These are phyloP conservation scores for Sarcophaga variegata DNA, from an alignment of 2,888 invertebrate species.

Conservation along the genomic window DNA sequence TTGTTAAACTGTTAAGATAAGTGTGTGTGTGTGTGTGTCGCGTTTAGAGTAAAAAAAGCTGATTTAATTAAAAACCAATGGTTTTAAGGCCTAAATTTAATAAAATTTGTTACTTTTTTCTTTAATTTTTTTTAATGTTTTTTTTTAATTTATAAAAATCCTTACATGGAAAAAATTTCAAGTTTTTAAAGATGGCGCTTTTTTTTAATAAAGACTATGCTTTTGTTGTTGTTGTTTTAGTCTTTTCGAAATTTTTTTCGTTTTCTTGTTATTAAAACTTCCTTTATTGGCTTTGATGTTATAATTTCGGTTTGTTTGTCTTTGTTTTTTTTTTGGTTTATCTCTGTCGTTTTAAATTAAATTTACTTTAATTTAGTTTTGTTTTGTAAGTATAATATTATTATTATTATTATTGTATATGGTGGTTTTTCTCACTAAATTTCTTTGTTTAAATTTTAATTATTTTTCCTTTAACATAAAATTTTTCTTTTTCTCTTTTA, in stretches of 20 bases:
- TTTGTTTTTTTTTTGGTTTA: conserved; percentile 62
- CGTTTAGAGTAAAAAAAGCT: neutral
- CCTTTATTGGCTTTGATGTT: conserved; percentile 57
- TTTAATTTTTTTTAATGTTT: neutral
- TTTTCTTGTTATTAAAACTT: conserved; percentile 39
- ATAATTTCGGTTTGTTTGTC: conserved; percentile 51
- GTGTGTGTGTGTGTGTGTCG: neutral
- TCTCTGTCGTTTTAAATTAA: conserved; percentile 53
- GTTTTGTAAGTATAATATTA: conserved; percentile 33
- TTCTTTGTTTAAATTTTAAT: conserved; percentile 31
- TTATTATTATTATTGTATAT: conserved; percentile 61
- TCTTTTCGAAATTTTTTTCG: neutral
- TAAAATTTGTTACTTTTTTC: neutral
- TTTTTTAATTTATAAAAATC: neutral
- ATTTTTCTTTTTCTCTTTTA: conserved; percentile 40
- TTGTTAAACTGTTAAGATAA: neutral
- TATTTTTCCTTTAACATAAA: conserved; percentile 50
- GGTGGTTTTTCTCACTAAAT: conserved; percentile 69
- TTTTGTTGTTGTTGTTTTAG: neutral
- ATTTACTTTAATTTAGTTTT: conserved; percentile 35
- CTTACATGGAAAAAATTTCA: no score
- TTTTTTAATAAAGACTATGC: neutral
- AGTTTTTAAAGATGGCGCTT: neutral
- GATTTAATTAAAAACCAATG: no score
- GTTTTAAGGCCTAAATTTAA: neutral